These are phyloP conservation scores for Cercocebus atys DNA, from an alignment of 2,113 vertebrate genomes.

Conservation along the genomic window DNA sequence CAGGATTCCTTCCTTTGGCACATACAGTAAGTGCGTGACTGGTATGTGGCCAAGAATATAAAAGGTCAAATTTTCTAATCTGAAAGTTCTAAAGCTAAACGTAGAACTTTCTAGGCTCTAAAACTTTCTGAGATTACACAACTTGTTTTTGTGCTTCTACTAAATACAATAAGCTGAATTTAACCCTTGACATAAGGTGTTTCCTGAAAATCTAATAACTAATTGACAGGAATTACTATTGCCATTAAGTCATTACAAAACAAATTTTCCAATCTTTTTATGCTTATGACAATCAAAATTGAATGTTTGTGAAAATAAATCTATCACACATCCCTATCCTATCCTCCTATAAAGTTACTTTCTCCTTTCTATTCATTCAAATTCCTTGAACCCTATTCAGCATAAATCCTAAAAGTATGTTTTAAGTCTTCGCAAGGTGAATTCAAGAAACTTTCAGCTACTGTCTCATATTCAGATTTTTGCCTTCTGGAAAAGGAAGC, in stretches of 20 bases:
- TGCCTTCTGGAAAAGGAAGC: constrained; percentile 13
- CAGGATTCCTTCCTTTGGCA: constrained; percentile 45
- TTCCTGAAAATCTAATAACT: not conserved
- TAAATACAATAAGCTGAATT: constrained; percentile 32
- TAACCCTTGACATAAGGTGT: not conserved
- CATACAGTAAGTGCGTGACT: not conserved
- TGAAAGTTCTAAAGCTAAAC: not conserved
- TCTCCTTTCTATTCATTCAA: constrained; percentile 47
- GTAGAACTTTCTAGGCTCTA: not conserved
- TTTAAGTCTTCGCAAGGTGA: constrained; percentile 39
- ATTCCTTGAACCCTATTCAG: not conserved
- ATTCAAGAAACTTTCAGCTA: constrained; percentile 37
- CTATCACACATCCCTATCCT: not conserved
- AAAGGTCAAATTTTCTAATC: constrained; percentile 53
- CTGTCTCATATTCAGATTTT: constrained; percentile 16
- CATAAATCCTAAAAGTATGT: not conserved
- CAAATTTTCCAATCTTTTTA: not conserved
- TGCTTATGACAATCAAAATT: constrained; percentile 7
- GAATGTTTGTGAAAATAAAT: constrained; percentile 35
- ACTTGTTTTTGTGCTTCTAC: constrained; percentile 21
- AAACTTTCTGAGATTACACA: not conserved
- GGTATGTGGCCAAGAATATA: constrained; percentile 18
- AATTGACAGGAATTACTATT: not conserved
- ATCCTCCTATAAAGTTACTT: not conserved
- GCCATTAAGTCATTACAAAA: not conserved